phyloP scores from a whole-genome alignment of 2,888 invertebrate genomes.

The Linnaemya tessellans region DNA sequence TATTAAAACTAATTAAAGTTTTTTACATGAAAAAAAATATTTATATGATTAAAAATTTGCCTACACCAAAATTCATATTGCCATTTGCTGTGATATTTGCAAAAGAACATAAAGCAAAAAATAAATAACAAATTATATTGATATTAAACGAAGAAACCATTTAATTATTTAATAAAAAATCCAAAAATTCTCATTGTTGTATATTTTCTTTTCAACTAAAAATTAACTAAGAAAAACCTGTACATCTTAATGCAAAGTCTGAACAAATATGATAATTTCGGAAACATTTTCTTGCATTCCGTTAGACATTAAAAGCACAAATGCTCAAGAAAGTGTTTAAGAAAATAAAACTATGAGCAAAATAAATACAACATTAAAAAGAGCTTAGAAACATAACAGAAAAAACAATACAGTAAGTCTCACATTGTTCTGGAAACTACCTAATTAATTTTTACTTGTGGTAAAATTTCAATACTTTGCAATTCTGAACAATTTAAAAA shows the following conservation, averaged over 20 bases:
- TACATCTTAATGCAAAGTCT: no score
- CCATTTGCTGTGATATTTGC: slow-evolving; percentile 7
- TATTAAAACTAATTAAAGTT: slow-evolving; percentile 7
- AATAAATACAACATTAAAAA: not conserved
- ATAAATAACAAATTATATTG: not conserved
- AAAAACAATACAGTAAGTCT: slow-evolving; percentile 1
- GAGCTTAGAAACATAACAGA: not conserved
- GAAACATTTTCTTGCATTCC: slow-evolving; percentile 2
- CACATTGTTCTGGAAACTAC: not conserved
- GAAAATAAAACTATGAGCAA: not conserved
- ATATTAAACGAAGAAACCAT: not conserved
- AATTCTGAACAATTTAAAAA: not conserved
- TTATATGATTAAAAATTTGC: slow-evolving; percentile 12
- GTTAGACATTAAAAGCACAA: not conserved
- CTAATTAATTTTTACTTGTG: no score
- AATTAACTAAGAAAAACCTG: not conserved
- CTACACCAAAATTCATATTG: slow-evolving; percentile 53
- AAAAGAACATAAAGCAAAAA: slow-evolving; percentile 11
- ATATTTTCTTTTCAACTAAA: not conserved
- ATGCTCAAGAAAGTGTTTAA: not conserved
- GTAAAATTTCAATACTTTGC: no score
- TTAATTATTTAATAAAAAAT: not conserved
- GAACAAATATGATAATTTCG: not conserved
- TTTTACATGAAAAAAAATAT: slow-evolving; percentile 8
- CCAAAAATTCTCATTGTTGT: not conserved